These are phyloP conservation scores for Clivina fossor DNA, from an alignment of 2,888 invertebrate genomes.

Conservation along the genomic window DNA sequence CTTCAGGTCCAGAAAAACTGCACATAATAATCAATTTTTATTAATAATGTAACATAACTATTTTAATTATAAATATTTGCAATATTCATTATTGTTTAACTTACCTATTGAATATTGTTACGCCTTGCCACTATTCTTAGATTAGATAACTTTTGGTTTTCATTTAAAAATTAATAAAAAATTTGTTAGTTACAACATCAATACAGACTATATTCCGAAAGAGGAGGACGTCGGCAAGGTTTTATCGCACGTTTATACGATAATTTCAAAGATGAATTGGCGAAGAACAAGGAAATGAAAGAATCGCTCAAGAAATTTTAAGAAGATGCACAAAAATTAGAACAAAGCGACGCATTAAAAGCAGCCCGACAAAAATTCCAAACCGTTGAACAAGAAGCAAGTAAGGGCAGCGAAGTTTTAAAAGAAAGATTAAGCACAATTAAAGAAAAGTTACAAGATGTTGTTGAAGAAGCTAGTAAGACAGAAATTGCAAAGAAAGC, in stretches of 20 bases:
- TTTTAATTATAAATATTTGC: too few species aligned
- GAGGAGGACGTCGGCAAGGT: slow-evolving; percentile 59
- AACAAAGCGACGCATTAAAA: slow-evolving; percentile 94
- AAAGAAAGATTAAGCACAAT: slow-evolving; percentile 84
- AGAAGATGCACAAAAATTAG: slow-evolving; percentile 94
- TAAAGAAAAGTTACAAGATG: slow-evolving; percentile 85
- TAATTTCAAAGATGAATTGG: slow-evolving; percentile 91
- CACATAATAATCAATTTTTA: too few species aligned
- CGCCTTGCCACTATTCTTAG: too few species aligned
- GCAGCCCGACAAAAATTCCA: slow-evolving; percentile 92
- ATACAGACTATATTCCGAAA: slow-evolving; percentile 41
- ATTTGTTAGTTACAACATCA: too few species aligned
- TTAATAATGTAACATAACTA: too few species aligned
- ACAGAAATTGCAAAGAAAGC: slow-evolving; percentile 92
- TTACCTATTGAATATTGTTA: too few species aligned
- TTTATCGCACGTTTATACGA: slow-evolving; percentile 89
- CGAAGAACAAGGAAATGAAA: slow-evolving; percentile 98
- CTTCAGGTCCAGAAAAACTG: too few species aligned
- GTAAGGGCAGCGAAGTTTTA: slow-evolving; percentile 79
- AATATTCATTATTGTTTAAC: too few species aligned
- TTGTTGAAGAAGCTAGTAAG: slow-evolving; percentile 90
- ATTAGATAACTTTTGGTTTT: too few species aligned
- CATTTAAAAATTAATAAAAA: too few species aligned
- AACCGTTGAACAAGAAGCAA: slow-evolving; percentile 91
- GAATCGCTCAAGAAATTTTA: slow-evolving; percentile 94